These are phyloP conservation scores for Caenorhabditis macrosperma DNA, from an alignment of 2,888 invertebrate genomes.

Conservation along the genomic window DNA sequence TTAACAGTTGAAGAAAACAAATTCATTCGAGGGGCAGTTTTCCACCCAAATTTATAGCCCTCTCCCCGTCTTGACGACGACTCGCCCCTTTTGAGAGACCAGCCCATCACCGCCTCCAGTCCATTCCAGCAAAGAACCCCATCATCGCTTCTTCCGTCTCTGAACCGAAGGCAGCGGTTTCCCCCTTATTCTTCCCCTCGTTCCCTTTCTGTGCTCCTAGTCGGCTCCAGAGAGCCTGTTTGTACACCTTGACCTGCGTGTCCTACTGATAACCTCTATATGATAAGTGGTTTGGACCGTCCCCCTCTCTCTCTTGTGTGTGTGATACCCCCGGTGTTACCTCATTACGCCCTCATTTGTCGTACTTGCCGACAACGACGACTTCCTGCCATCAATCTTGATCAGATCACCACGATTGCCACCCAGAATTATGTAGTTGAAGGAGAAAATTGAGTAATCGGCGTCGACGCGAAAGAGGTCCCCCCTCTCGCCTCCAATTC, in stretches of 20 bases:
- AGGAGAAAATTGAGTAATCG: constrained; percentile 37
- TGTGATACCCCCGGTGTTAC: constrained; percentile 19
- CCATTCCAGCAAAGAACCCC: background rate
- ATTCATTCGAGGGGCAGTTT: constrained; percentile 19
- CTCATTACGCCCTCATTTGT: constrained; percentile 37
- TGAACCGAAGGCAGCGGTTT: background rate
- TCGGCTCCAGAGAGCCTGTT: constrained; percentile 24
- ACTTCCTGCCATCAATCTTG: constrained; percentile 46
- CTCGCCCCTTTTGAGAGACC: constrained; percentile 10
- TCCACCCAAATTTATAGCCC: constrained; percentile 38
- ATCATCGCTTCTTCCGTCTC: background rate
- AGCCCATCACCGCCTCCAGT: constrained; percentile 1
- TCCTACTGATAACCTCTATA: constrained; percentile 17
- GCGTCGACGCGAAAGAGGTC: background rate
- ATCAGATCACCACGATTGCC: constrained; percentile 44
- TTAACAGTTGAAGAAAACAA: constrained; percentile 35
- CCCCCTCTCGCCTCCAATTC: constrained; percentile 6
- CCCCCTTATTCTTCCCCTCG: constrained; percentile 1
- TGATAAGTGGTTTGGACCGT: constrained; percentile 20
- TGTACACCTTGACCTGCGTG: constrained; percentile 21
- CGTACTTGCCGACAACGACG: constrained; percentile 15
- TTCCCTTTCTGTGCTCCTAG: background rate
- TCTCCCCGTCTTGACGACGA: background rate
- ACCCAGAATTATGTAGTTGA: constrained; percentile 36
- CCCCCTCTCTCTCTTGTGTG: too few relatives aligned